These are phyloP conservation scores for Rhipidura dahli DNA, from an alignment of 2,113 vertebrate species.

Conservation along the genomic window DNA sequence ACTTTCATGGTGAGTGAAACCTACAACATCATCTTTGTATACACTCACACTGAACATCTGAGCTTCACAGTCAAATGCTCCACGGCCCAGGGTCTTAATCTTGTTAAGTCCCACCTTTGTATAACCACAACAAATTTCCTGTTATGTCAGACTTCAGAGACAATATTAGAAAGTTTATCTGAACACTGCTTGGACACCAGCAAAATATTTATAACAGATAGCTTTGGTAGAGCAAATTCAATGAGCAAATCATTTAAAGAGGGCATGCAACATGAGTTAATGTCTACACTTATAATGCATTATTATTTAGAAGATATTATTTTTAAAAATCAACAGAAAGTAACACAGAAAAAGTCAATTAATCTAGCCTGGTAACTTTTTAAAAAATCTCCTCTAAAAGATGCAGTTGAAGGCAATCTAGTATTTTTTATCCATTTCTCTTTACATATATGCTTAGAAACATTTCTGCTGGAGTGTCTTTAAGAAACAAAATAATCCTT, in stretches of 20 bases:
- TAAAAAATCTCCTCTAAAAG: neutral
- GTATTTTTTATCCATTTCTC: neutral
- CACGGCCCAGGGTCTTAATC: neutral
- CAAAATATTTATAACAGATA: conserved; percentile 63
- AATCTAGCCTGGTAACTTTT: neutral
- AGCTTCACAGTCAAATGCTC: neutral
- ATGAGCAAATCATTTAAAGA: neutral
- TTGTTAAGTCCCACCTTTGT: conserved; percentile 10
- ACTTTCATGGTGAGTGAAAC: neutral
- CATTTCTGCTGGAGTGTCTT: neutral
- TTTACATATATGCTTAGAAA: neutral
- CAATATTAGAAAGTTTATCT: conserved; percentile 61
- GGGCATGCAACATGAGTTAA: neutral
- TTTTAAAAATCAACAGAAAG: neutral
- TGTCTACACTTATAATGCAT: neutral
- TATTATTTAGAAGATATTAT: neutral
- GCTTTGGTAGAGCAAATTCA: conserved; percentile 16
- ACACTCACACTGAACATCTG: neutral
- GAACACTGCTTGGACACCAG: conserved; percentile 57
- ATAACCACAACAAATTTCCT: conserved; percentile 48
- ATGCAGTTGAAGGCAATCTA: neutral
- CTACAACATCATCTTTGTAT: neutral
- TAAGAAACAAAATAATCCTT: neutral
- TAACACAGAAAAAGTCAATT: neutral
- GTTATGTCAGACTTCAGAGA: conserved; percentile 35